Conservation (phyloP, 2,113 vertebrate species). For the Grus americana region DNA sequence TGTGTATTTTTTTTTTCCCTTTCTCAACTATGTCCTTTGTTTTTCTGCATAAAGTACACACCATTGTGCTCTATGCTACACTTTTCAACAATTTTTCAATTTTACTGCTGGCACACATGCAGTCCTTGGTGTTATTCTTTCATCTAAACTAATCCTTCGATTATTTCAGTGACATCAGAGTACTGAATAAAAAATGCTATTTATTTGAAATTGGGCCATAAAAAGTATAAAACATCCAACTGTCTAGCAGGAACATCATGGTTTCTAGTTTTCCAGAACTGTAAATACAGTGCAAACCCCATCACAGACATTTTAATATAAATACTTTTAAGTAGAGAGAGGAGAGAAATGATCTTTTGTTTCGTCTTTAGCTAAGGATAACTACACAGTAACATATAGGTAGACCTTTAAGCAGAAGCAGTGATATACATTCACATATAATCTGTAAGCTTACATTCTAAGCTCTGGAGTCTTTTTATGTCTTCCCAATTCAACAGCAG, state of each 20-base stretch:
- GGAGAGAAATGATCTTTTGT: not conserved
- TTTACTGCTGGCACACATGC: not conserved
- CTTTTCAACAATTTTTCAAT: not conserved
- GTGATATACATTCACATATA: not conserved
- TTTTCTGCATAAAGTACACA: not conserved
- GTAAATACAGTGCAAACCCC: not conserved
- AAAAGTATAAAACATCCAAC: not conserved
- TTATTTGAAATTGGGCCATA: not conserved
- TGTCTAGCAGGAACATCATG: not conserved
- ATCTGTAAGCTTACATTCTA: not conserved
- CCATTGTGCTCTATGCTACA: not conserved
- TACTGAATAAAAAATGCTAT: not conserved
- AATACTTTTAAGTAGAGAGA: not conserved
- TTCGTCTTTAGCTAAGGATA: not conserved
- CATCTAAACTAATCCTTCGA: not conserved
- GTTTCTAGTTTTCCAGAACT: not conserved
- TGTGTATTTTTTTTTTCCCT: rapidly evolving
- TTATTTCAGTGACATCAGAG: not conserved
- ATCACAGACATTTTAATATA: not conserved
- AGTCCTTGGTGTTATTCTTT: not conserved
- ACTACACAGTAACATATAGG: not conserved
- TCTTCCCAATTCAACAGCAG: not conserved
- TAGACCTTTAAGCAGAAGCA: not conserved
- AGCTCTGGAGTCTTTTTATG: not conserved
- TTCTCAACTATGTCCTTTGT: not conserved